These are phyloP conservation scores for Diacarnus erythraeanus DNA, from an alignment of 37 sponge, comb jelly and placozoan species.

Conservation along the genomic window DNA sequence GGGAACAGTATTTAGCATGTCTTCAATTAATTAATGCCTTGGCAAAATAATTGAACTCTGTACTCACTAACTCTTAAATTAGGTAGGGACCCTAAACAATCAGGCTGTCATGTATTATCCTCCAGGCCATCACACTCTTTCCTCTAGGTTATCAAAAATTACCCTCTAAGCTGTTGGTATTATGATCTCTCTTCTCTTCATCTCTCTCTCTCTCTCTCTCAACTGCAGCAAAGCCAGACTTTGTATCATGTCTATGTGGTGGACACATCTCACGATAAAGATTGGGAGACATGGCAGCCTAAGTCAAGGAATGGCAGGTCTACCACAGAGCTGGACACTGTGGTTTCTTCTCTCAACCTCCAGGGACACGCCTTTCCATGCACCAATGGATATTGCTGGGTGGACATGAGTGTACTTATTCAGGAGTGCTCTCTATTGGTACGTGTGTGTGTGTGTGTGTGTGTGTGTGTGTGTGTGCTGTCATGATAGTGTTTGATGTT, in stretches of 20 bases:
- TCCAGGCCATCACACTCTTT: too few relatives aligned
- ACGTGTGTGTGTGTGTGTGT: not conserved
- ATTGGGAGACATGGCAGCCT: constrained; percentile 74
- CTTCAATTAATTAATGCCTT: too few relatives aligned
- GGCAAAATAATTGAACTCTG: too few relatives aligned
- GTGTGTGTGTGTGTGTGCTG: not conserved
- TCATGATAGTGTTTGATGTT: not conserved
- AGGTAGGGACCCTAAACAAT: too few relatives aligned
- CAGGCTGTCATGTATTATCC: too few relatives aligned
- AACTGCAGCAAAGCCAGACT: constrained; percentile 65
- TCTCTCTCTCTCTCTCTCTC: constrained; percentile 8
- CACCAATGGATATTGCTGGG: constrained; percentile 72
- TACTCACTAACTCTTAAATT: too few relatives aligned
- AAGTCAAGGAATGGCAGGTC: constrained; percentile 12
- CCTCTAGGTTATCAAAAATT: too few relatives aligned
- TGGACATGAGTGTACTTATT: constrained; percentile 63
- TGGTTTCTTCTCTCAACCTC: constrained; percentile 27
- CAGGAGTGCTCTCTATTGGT: constrained; percentile 51
- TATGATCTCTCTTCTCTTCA: not conserved
- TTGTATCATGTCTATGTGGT: constrained; percentile 84
- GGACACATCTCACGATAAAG: constrained; percentile 50
- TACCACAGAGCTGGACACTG: constrained; percentile 58
- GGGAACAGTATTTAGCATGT: too few relatives aligned
- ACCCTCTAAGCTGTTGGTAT: too few relatives aligned
- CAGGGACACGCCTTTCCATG: constrained; percentile 51